A percentile compares a stretch with the other conserved stretches of the same genome.
phyloP scores from a whole-genome alignment of 2,888 invertebrate species.

The Tuta absoluta region DNA sequence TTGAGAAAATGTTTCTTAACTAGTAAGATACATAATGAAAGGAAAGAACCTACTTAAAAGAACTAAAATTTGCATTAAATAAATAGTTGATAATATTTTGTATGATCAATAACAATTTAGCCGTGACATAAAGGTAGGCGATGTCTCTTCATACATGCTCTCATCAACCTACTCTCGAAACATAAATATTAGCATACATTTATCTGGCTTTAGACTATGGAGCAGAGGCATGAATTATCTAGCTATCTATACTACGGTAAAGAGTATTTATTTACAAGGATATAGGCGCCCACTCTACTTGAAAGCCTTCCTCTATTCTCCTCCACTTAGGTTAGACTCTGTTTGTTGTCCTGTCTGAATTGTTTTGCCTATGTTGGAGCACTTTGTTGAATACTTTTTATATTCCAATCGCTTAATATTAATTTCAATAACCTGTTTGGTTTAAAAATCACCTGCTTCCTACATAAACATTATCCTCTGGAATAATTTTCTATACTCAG shows the following conservation, averaged over 20 bases:
- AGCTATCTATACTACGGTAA: conserved; percentile 5
- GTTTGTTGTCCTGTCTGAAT: conserved; percentile 17
- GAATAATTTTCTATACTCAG: no score
- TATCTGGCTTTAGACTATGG: conserved; percentile 15
- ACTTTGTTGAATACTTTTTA: background rate
- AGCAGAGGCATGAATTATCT: conserved; percentile 12
- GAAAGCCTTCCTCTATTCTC: conserved; percentile 21
- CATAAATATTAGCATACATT: conserved; percentile 12
- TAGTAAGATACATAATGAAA: no score
- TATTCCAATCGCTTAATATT: no score
- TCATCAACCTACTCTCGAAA: background rate
- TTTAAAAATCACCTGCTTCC: no score
- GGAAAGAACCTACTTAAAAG: no score
- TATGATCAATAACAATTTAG: background rate
- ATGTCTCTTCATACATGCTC: background rate
- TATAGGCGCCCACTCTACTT: conserved; percentile 21
- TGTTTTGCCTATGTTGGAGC: conserved; percentile 5
- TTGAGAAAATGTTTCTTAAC: no score
- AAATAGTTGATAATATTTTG: background rate
- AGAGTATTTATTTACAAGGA: conserved; percentile 21
- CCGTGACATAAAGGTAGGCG: background rate
- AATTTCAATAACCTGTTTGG: no score
- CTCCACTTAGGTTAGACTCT: conserved; percentile 18
- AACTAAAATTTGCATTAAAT: no score
- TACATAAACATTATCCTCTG: no score